phyloP scores from a whole-genome alignment of 2,797 vertebrate genomes.

The Basileuterus tristriatus region DNA sequence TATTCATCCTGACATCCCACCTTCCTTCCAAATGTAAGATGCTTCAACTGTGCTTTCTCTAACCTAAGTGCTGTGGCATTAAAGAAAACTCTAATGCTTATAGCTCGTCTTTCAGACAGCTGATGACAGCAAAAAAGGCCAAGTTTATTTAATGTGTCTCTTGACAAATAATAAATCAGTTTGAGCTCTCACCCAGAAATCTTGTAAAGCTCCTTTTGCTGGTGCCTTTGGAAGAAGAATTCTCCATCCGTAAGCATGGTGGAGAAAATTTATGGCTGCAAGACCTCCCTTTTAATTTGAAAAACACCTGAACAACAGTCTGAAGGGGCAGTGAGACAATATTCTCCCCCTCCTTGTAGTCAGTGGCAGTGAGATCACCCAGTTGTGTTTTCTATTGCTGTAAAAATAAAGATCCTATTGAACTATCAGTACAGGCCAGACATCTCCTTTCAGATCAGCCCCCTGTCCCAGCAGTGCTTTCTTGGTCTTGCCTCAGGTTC shows the following conservation, averaged over 20 bases:
- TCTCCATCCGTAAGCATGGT: not conserved
- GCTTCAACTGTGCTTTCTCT: not conserved
- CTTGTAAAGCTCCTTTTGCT: not conserved
- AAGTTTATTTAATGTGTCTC: constrained; percentile 52
- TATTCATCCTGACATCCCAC: not conserved
- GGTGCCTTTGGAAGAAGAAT: constrained; percentile 17
- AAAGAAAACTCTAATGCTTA: constrained; percentile 12
- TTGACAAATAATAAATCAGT: constrained; percentile 49
- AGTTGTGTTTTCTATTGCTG: not conserved
- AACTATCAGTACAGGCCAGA: not conserved
- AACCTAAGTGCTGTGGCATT: not conserved
- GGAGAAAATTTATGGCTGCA: not conserved
- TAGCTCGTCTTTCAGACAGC: constrained; percentile 11
- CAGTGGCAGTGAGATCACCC: not conserved
- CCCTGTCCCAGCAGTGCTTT: not conserved
- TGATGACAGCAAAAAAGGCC: constrained; percentile 52
- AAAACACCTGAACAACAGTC: not conserved
- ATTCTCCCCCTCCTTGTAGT: not conserved
- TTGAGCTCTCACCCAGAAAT: constrained; percentile 17
- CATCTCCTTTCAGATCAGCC: not conserved
- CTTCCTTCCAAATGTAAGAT: not conserved
- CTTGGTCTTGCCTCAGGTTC: not conserved
- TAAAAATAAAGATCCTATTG: not conserved
- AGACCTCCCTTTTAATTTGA: not conserved
- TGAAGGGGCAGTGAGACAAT: not conserved